These are phyloP conservation scores for Drosophila borborema DNA, from an alignment of 2,888 invertebrate species.

Conservation along the genomic window DNA sequence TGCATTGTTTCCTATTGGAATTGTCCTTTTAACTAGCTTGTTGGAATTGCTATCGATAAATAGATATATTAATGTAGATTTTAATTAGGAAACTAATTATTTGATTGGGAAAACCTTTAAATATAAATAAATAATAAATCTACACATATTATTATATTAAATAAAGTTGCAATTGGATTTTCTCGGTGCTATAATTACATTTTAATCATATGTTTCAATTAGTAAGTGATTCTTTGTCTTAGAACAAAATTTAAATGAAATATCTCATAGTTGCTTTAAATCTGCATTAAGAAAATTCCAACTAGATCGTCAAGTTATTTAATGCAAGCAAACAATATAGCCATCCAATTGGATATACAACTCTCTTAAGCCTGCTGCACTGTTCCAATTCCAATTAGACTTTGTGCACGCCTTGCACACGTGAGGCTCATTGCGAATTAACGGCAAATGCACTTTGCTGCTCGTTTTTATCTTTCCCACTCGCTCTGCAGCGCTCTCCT, in stretches of 20 bases:
- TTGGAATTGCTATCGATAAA: conserved; percentile 2
- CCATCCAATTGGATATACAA: background rate
- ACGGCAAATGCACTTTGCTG: conserved; percentile 32
- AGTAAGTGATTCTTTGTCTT: background rate
- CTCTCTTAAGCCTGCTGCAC: background rate
- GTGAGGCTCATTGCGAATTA: conserved; percentile 23
- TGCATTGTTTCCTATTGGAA: conserved; percentile 26
- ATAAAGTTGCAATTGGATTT: no score
- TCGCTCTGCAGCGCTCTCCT: conserved; percentile 9
- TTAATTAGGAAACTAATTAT: background rate
- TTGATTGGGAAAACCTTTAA: background rate
- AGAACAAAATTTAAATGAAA: no score
- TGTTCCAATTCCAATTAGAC: background rate
- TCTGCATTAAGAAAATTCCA: background rate
- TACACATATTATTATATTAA: background rate
- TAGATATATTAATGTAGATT: background rate
- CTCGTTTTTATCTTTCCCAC: conserved; percentile 21
- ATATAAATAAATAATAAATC: no score
- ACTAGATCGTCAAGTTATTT: background rate
- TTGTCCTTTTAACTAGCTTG: background rate
- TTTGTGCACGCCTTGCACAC: conserved; percentile 31
- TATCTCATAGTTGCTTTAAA: no score
- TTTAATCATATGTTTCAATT: background rate
- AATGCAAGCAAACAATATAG: background rate
- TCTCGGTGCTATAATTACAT: no score